Percentiles rank a stretch among this genome's conserved stretches.
These are phyloP conservation scores for Peromyscus polionotus DNA, from an alignment of 2,113 vertebrate species.

Conservation along the genomic window DNA sequence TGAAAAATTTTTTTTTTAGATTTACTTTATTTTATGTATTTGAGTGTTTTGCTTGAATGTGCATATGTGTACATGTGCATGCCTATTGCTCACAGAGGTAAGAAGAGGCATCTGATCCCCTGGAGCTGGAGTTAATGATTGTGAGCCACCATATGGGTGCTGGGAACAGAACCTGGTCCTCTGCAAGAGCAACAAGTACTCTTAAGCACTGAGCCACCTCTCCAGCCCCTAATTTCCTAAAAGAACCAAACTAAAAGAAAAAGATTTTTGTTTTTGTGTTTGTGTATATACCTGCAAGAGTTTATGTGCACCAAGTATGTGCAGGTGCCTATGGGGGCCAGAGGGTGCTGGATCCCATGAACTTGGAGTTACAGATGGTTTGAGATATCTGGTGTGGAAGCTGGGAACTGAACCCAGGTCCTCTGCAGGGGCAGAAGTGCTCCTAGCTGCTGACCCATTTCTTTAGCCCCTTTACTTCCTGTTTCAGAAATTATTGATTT, in stretches of 20 bases:
- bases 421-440: not conserved
- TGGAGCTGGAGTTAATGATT: not conserved
- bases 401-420: not conserved
- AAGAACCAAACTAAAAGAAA: not conserved
- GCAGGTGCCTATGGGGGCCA: not conserved
- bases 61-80: not conserved
- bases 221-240: not conserved
- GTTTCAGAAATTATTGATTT: slow-evolving; percentile 12
- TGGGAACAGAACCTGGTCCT: not conserved
- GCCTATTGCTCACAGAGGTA: not conserved
- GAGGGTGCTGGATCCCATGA: not conserved
- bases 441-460: not conserved
- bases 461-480: not conserved
- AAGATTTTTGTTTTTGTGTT: not conserved
- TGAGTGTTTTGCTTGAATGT: not conserved
- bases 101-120: not conserved
- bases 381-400: not conserved
- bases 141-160: not conserved
- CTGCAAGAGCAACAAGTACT: not conserved
- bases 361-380: not conserved
- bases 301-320: not conserved
- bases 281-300: not conserved
- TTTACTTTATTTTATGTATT: not conserved
- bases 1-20: not conserved
- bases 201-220: not conserved